A percentile compares a stretch with the other conserved stretches of the same genome.
phyloP scores from a whole-genome alignment of 2,888 invertebrate species.

The Pterostichus niger region DNA sequence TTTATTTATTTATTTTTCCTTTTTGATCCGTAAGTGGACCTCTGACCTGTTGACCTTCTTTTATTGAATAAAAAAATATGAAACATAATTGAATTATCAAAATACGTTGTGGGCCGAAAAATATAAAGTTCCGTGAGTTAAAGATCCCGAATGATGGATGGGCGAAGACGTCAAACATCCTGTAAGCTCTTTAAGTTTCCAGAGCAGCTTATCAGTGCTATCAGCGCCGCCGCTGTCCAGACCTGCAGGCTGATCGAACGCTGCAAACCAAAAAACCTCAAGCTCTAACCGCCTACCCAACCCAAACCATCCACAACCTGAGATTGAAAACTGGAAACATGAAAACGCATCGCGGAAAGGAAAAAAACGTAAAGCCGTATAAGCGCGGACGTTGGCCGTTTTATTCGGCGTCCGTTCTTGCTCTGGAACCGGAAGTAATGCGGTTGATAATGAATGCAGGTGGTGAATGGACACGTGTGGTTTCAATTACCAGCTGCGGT shows the following conservation, averaged over 20 bases:
- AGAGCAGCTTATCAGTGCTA: conserved; percentile 31
- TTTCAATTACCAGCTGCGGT: conserved; percentile 62
- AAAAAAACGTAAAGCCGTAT: conserved; percentile 1
- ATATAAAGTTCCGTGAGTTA: neutral
- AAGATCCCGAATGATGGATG: conserved; percentile 36
- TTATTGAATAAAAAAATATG: no score
- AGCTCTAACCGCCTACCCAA: neutral
- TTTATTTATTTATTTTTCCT: no score
- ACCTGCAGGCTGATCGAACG: conserved; percentile 6
- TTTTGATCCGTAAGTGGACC: no score
- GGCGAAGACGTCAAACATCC: conserved; percentile 27
- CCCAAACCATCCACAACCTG: neutral
- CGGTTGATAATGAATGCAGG: conserved; percentile 65
- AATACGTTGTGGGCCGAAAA: neutral
- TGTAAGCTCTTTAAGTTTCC: conserved; percentile 44
- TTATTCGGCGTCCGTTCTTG: conserved; percentile 47
- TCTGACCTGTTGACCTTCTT: no score
- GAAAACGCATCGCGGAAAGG: neutral
- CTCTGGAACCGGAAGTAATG: conserved; percentile 57
- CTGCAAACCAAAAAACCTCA: neutral
- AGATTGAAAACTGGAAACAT: conserved; percentile 1
- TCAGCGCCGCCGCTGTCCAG: conserved; percentile 36
- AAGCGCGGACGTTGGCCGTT: neutral
- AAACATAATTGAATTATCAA: no score
- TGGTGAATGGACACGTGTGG: conserved; percentile 62